A percentile compares a stretch with the other conserved stretches of the same genome.
Evolutionary conservation across 2,113 vertebrate species (phyloP).

Genomic region (Pipa parva): DNA sequence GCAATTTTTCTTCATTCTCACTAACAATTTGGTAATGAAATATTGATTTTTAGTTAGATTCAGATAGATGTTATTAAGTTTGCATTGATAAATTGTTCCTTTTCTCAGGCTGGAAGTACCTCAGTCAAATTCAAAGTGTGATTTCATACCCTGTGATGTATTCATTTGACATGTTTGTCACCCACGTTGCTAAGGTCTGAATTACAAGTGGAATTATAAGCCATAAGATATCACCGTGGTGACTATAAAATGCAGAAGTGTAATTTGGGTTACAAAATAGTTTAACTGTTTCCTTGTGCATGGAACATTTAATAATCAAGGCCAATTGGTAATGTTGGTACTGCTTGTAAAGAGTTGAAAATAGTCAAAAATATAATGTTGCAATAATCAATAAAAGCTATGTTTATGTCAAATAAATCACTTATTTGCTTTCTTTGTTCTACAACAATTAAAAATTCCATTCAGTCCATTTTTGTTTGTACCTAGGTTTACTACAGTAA

Average conservation of each 20-base stretch:
- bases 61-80: conserved; percentile 99
- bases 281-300: not conserved
- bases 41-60: conserved; percentile 99
- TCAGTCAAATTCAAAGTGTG: conserved; percentile 80
- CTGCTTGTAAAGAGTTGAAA: too few relatives aligned
- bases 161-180: conserved; percentile 72
- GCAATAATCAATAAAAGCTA: too few relatives aligned
- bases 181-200: conserved; percentile 57
- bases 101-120: conserved; percentile 81
- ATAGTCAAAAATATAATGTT: too few relatives aligned
- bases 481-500: too few relatives aligned
- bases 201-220: conserved; percentile 39
- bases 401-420: too few relatives aligned
- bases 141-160: conserved; percentile 80
- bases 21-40: conserved; percentile 99
- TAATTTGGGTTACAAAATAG: conserved; percentile 20
- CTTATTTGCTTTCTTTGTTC: too few relatives aligned
- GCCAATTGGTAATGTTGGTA: too few relatives aligned
- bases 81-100: conserved; percentile 99
- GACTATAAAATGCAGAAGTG: not conserved
- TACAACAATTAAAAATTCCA: too few relatives aligned
- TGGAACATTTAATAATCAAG: not conserved
- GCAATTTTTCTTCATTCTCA: conserved; percentile 99
- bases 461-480: too few relatives aligned
- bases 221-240: conserved; percentile 7